A percentile compares a stretch with the other conserved stretches of the same genome.
These are phyloP conservation scores for Himalopsyche tibetana DNA, from an alignment of 2,888 invertebrate genomes.

Conservation along the genomic window DNA sequence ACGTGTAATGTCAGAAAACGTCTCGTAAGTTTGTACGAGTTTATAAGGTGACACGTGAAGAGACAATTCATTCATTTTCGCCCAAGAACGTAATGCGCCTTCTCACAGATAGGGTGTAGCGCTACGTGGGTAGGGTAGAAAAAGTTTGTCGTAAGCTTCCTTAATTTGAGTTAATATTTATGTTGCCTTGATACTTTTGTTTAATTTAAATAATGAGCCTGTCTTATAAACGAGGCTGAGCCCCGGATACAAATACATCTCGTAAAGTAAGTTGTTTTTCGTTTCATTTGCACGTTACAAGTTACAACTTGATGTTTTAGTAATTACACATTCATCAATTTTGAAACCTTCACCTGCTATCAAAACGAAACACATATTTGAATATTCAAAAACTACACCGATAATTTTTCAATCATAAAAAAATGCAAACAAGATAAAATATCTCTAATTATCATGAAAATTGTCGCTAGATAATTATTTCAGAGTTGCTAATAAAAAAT, in stretches of 20 bases:
- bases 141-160: conserved; percentile 24
- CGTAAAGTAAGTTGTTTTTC: too few species aligned
- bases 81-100: conserved; percentile 35
- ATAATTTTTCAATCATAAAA: too few species aligned
- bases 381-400: too few species aligned
- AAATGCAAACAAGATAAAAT: too few species aligned
- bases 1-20: conserved; percentile 66
- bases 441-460: too few species aligned
- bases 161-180: conserved; percentile 46
- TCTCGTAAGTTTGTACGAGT: conserved; percentile 63
- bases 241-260: neutral
- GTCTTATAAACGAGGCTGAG: conserved; percentile 14
- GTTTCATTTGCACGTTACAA: too few species aligned
- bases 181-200: conserved; percentile 43
- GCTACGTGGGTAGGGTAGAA: conserved; percentile 30
- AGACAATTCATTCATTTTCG: conserved; percentile 64
- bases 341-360: too few species aligned
- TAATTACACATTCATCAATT: too few species aligned
- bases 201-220: conserved; percentile 41
- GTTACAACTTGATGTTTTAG: too few species aligned
- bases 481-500: too few species aligned
- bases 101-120: neutral
- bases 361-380: too few species aligned
- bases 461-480: too few species aligned
- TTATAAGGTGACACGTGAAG: conserved; percentile 65